Base-by-base conservation (phyloP, 2,888 invertebrate genomes). In the Nephrotoma flavescens region DNA sequence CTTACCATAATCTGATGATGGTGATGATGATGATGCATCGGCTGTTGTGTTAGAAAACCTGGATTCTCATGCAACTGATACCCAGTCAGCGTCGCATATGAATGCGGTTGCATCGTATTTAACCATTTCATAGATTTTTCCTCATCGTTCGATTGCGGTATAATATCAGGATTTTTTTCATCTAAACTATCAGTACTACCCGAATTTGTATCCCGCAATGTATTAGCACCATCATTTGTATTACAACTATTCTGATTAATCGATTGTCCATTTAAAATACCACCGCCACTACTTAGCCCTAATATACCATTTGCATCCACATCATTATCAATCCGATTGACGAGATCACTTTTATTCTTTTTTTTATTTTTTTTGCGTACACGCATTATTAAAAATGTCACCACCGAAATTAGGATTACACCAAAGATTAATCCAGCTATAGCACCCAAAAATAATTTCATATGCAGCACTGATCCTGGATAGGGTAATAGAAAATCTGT, bases 131-230 rank as follows among this genome's bases (percentile, higher is more conserved):
- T 5, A n/a, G 84, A 41, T 84, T 84, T 84, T 6, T 84, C 84
- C 42, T 84, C 84, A 9, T 84, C 84, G 15, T 84, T 84, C 41
- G 42, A 41, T 84, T 84, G 84, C 42, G 84, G 84, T 7, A 84
- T 84, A 11, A 86, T 86, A 86, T 86, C 86, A n/a, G 92, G 92
- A 89, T 92, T 92, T 88, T 91, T 92, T 88, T 92, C 92, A 71
- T 71, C 71, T 87, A 91, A 91, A 88, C 91, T 92, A 89, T 92
- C 92, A 88, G 91, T 89, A 88, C 91, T 92, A 88, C 90, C 86
- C 41, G 44, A 45, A 86, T 41, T 45, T 86, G 86, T 45, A 41
- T 86, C 45, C 41, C 86, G 44, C 41, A 84, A 7, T 15, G 84
- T 84, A 84, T 42, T 42, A 84, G 42, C 42, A 84, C 84, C 84